Evolutionary conservation across 1,140 invertebrate genomes (phyloP).

Genomic region (Hypothenemus hampei): DNA sequence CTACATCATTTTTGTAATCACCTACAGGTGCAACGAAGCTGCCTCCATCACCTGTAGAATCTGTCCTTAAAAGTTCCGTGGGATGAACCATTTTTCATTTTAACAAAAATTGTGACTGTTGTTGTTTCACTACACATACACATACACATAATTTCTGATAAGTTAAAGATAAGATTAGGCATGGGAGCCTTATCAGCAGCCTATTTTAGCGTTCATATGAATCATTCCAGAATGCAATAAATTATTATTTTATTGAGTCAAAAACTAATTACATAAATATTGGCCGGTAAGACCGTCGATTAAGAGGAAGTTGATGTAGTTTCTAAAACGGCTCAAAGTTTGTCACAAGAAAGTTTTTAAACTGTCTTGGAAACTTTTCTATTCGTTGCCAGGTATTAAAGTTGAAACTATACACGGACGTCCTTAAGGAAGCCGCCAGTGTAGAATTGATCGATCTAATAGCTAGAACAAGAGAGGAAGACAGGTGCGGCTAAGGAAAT

Average conservation of each 20-base stretch:
- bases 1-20: conserved; percentile 50
- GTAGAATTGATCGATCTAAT: conserved; percentile 30
- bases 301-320: conserved; percentile 14
- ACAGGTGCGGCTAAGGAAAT: conserved; percentile 6
- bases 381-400: conserved; percentile 26
- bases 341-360: conserved; percentile 22
- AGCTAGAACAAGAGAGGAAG: conserved; percentile 12
- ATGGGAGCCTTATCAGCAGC: conserved; percentile 7
- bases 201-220: too few species aligned
- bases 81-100: conserved; percentile 40
- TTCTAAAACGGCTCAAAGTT: conserved; percentile 15
- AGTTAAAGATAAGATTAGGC: background rate
- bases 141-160: background rate
- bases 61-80: conserved; percentile 33
- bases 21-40: conserved; percentile 33
- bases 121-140: background rate
- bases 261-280: conserved; percentile 25
- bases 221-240: too few species aligned
- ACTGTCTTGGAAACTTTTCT: conserved; percentile 27
- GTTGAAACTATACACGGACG: conserved; percentile 19
- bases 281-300: conserved; percentile 19
- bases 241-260: too few species aligned
- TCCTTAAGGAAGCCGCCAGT: conserved; percentile 14
- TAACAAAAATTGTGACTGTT: conserved; percentile 13
- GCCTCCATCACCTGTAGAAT: conserved; percentile 44